These are phyloP conservation scores for Mus musculus DNA, from an alignment of 2,113 vertebrate species.

Conservation along the genomic window GRCm39 chr5:99695501-99696000, in stretches of 20 bases:
- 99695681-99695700: neutral
- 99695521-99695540: neutral
- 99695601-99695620: neutral
- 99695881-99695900: neutral
- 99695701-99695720: neutral
- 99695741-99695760: slow-evolving; percentile 8
- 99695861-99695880: slow-evolving; percentile 3
- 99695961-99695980: slow-evolving; percentile 68
- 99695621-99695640: neutral
- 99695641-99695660: neutral
- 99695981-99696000: slow-evolving; percentile 66
- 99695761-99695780: slow-evolving; percentile 60
- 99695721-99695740: slow-evolving; percentile 30
- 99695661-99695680: neutral
- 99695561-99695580: neutral
- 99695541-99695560: neutral
- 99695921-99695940: slow-evolving; percentile 76
- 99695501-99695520: neutral
- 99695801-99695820: slow-evolving; percentile 44
- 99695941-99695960: slow-evolving; percentile 2
- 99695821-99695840: slow-evolving; percentile 38
- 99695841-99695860: slow-evolving; percentile 26
- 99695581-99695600: neutral
- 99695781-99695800: slow-evolving; percentile 57
- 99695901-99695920: slow-evolving; percentile 58